Base-by-base conservation (phyloP, 2,797 vertebrate species). In the Gymnocypris eckloni region DNA sequence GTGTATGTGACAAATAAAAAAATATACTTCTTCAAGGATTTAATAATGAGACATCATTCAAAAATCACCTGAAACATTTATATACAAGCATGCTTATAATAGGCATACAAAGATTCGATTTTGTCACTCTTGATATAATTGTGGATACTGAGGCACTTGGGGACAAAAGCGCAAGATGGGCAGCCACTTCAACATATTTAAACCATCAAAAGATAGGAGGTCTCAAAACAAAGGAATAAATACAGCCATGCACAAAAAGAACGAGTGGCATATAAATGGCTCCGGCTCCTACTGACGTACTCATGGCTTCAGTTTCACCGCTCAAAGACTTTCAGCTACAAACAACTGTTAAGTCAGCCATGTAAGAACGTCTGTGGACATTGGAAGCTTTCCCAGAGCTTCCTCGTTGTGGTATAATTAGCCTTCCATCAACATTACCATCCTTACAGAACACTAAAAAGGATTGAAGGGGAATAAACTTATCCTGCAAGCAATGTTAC, bases 361-460 rank as follows among this genome's bases (percentile, higher is more conserved):
- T 66, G 82, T 50, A 67, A 64, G 54, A 75, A 76, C 28, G 77
- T 69, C 54, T 33, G 77, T 10, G 39, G 52, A 54, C 69, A 70
- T 81, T 90, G 87, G 85, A 90, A 72, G 81, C 39, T 52, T 87
- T 84, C 86, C 86, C 87, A 86, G 83, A 67, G 54, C 77, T 86
- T 54, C 64, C 64, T 81, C 77, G 78, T 25, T 79, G 67, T 76
- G 52, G 67, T 87, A 90, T 84, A 87, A 88, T 87, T 88, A 87
- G 84, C 80, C 28, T 80, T 85, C 52, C 71, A 1, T 83, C 71
- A 83, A 76, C 71, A 83, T 75, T 64, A 84, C 67, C 56, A 84
- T 85, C 76, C 78, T 48, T 48, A 56, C 28, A n/a, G 28, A 75
- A 79, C 73, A 82, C 81, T 80, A 28, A 82, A 71, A 69, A 45